Percentiles rank a stretch among this genome's conserved stretches.
Conservation (phyloP, 2,797 vertebrate genomes). For the Gambelia wislizenii region DNA sequence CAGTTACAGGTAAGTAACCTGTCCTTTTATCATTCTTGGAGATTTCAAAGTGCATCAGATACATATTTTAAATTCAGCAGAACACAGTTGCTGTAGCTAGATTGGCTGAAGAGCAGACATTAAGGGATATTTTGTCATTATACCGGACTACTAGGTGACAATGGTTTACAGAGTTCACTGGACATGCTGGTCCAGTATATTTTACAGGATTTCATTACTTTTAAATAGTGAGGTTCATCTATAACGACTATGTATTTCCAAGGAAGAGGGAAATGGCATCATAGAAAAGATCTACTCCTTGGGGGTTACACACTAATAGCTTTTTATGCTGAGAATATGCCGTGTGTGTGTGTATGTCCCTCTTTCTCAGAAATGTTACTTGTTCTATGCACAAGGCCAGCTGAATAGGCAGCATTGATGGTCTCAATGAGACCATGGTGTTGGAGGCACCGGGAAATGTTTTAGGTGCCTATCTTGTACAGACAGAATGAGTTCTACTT, state of each 20-base stretch:
- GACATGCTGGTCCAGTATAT: background rate
- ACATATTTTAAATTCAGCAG: background rate
- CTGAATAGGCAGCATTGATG: no score
- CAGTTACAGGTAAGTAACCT: no score
- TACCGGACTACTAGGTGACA: background rate
- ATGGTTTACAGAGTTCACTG: background rate
- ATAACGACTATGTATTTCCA: background rate
- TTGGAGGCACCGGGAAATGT: no score
- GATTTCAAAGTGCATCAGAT: background rate
- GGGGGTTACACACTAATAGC: background rate
- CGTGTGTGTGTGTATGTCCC: no score
- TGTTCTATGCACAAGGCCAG: no score
- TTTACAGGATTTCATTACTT: background rate
- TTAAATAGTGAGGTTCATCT: background rate
- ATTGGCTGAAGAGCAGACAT: background rate
- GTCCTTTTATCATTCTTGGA: slow-evolving; percentile 1
- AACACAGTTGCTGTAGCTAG: background rate
- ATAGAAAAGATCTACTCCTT: background rate
- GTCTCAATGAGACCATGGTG: no score
- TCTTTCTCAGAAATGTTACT: no score
- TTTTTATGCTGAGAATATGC: background rate
- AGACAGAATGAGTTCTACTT: no score
- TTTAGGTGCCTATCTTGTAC: no score
- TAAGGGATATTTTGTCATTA: background rate
- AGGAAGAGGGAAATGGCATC: background rate